A percentile compares a stretch with the other conserved stretches of the same genome.
These are phyloP conservation scores for Neoseiulus cucumeris DNA, from an alignment of 1,140 invertebrate genomes.

Conservation along the genomic window DNA sequence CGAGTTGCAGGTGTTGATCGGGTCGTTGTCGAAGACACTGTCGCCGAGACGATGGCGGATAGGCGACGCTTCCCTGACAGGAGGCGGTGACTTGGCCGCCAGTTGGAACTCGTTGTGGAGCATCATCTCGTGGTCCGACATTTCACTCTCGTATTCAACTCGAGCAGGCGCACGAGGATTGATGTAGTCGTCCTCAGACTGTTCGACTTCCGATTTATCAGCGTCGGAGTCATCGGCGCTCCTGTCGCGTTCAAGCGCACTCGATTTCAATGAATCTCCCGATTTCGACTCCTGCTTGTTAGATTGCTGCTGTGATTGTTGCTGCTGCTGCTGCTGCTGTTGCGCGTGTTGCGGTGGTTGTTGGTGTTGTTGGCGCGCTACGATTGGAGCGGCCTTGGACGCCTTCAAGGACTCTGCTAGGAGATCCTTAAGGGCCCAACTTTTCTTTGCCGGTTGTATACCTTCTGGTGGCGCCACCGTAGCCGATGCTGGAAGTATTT, in stretches of 20 bases:
- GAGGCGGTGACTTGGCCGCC: no score
- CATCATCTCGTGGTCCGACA: background rate
- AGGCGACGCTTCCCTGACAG: no score
- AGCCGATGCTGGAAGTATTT: background rate
- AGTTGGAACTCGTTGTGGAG: background rate
- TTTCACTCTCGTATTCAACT: background rate
- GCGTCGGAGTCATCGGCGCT: constrained; percentile 20
- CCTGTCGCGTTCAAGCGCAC: constrained; percentile 18
- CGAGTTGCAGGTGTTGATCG: no score
- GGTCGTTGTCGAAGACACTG: no score
- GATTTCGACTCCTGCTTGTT: background rate
- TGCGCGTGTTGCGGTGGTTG: background rate
- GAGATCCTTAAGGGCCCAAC: constrained; percentile 11
- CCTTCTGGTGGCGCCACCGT: background rate
- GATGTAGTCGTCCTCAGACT: constrained; percentile 2
- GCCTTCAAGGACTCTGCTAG: constrained; percentile 9
- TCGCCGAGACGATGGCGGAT: no score
- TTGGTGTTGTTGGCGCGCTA: background rate
- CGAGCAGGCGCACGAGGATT: background rate
- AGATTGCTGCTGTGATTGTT: background rate
- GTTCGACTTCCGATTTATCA: constrained; percentile 8
- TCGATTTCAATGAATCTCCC: background rate
- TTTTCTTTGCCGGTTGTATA: background rate
- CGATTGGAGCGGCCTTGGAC: background rate
- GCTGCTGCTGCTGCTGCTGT: background rate